A percentile compares a stretch with the other conserved stretches of the same genome.
Evolutionary conservation across 2,797 vertebrate species (phyloP).

Genomic region (Coregonus ussuriensis): DNA sequence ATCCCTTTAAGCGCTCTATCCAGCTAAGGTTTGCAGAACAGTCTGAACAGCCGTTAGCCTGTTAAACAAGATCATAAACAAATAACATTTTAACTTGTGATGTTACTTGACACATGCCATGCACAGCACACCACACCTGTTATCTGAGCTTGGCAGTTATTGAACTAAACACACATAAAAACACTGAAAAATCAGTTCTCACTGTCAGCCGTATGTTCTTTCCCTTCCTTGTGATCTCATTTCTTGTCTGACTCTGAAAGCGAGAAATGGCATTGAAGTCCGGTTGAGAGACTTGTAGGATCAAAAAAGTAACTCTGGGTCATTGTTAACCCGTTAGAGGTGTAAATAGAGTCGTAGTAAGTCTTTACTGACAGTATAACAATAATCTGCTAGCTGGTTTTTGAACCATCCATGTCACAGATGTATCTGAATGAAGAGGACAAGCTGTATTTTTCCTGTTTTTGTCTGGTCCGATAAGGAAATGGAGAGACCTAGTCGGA

Average conservation of each 20-base stretch:
- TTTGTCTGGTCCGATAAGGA: not conserved
- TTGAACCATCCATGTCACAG: no score
- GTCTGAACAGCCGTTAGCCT: not conserved
- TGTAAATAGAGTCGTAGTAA: no score
- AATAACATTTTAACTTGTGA: not conserved
- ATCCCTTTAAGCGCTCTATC: not conserved
- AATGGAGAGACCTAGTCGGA: not conserved
- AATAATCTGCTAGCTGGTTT: no score
- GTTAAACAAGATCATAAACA: not conserved
- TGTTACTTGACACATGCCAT: not conserved
- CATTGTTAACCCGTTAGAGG: no score
- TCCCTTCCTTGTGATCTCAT: slow-evolving; percentile 15
- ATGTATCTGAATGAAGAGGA: not conserved
- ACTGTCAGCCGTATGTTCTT: slow-evolving; percentile 29
- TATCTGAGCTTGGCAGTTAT: not conserved
- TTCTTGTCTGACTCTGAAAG: slow-evolving; percentile 10
- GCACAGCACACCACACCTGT: not conserved
- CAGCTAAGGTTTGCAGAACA: not conserved
- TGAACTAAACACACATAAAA: not conserved
- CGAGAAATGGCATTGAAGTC: not conserved
- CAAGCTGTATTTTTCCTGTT: not conserved
- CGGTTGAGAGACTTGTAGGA: not conserved
- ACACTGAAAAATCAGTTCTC: slow-evolving; percentile 8
- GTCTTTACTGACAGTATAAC: no score
- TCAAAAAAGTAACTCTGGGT: not conserved